Base-by-base conservation (phyloP, 2,113 vertebrate genomes). In the Phrynosoma platyrhinos region DNA sequence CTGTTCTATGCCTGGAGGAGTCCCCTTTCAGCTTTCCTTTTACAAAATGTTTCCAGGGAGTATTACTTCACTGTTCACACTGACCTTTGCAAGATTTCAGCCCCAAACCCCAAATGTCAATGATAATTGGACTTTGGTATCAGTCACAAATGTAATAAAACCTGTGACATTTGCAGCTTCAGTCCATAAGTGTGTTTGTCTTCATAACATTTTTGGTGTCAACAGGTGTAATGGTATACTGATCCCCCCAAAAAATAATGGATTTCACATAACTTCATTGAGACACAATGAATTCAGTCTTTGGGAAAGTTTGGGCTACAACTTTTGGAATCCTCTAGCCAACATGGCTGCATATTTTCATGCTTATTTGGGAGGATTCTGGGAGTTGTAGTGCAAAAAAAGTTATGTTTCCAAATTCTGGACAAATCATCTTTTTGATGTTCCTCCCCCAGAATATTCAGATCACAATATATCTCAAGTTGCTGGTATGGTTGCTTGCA, bases 51-150 rank as follows among this genome's bases (percentile, higher is more conserved):
- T 81, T 16, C 77, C 69, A 77, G 25, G 62, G 78, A 89, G 32
- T 55, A 86, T 86, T 82, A 86, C 72, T 89, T 89, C 79, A 69
- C 62, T 58, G 82, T 89, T 86, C 88, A 82, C 21, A 32, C 79
- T 77, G 47, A 82, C 78, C 84, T 90, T 86, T 90, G 84, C 72
- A 81, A 82, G 88, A 86, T 53, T 76, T 90, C 58, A 82, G 58
- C 72, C 83, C 79, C 47, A 86, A 89, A 90, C 72, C 69, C 71
- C 58, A 85, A 89, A 89, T 85, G 69, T 86, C 79, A 86, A 32
- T 72, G 86, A 78, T 83, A 90, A 83, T 77, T 90, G 79, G 72
- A 82, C 32, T 86, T 86, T 82, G 69, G 58, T 86, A 82, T 77
- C 83, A 76, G 78, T 86, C 36, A 82, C 83, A 86, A 84, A 58